Evolutionary conservation across 92 coral and sea anemone species (phyloP).

Genomic region (Parazoanthus atlanticus): DNA sequence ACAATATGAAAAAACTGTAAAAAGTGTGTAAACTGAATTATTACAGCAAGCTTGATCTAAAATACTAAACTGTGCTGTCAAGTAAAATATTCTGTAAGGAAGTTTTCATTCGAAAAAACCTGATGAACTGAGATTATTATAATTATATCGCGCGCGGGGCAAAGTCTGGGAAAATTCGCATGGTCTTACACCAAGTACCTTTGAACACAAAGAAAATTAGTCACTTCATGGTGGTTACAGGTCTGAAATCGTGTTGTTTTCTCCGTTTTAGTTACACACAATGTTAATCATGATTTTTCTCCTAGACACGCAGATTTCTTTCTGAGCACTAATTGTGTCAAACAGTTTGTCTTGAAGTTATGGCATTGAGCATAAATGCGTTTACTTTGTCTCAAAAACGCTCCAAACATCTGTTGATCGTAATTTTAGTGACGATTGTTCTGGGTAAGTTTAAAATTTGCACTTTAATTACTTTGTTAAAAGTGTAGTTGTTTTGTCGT

Average conservation of each 20-base stretch:
- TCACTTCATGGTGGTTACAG: too few relatives aligned
- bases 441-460: slow-evolving; percentile 60
- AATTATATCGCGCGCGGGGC: too few relatives aligned
- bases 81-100: too few relatives aligned
- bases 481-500: too few relatives aligned
- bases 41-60: too few relatives aligned
- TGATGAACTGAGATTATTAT: too few relatives aligned
- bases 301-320: not conserved
- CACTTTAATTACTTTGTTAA: not conserved
- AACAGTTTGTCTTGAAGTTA: not conserved
- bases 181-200: not conserved
- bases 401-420: slow-evolving; percentile 53
- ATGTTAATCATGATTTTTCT: not conserved
- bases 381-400: slow-evolving; percentile 69
- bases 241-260: not conserved
- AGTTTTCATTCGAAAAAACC: too few relatives aligned
- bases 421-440: slow-evolving; percentile 61
- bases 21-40: too few relatives aligned
- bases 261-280: not conserved
- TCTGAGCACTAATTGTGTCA: not conserved
- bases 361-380: slow-evolving; percentile 76
- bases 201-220: not conserved
- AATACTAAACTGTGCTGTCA: too few relatives aligned
- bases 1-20: too few relatives aligned
- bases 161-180: too few relatives aligned